Evolutionary conservation across 1,140 invertebrate genomes (phyloP).

Genomic region (Orchestia grillus): DNA sequence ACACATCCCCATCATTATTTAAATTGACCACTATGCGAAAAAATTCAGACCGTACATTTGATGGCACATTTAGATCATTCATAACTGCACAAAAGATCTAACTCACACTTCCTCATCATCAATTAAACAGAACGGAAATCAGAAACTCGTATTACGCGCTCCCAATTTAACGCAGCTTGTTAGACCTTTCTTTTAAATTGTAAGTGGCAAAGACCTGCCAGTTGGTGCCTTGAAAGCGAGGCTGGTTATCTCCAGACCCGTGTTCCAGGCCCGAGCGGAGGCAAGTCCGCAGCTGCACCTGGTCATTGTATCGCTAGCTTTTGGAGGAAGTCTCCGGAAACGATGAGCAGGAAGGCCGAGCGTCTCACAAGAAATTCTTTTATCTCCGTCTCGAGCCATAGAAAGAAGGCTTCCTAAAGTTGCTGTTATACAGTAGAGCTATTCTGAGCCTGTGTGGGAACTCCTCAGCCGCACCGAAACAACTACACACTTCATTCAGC

Average conservation of each 20-base stretch:
- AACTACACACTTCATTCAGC: conserved; percentile 13
- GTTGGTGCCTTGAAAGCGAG: background rate
- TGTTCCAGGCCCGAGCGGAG: background rate
- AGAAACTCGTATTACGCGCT: no score
- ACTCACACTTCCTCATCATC: no score
- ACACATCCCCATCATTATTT: background rate
- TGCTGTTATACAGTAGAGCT: conserved; percentile 44
- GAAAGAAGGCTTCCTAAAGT: conserved; percentile 18
- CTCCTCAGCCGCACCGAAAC: background rate
- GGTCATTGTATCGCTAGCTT: conserved; percentile 39
- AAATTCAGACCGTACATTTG: background rate
- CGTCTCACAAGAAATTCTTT: conserved; percentile 51
- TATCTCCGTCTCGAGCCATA: conserved; percentile 1
- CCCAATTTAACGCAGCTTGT: no score
- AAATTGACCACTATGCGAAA: no score
- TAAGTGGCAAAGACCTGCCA: background rate
- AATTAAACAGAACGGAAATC: no score
- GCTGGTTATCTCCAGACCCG: background rate
- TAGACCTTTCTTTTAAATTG: no score
- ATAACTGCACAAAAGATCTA: no score
- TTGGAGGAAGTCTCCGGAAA: conserved; percentile 49
- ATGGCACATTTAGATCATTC: background rate
- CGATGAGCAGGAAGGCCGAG: conserved; percentile 29
- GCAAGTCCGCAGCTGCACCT: background rate
- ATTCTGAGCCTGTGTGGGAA: conserved; percentile 7